Evolutionary conservation across 2,888 invertebrate species (phyloP), one percentile per base, ranked within the genome.

Genomic region (Xestia ashworthii): DNA sequence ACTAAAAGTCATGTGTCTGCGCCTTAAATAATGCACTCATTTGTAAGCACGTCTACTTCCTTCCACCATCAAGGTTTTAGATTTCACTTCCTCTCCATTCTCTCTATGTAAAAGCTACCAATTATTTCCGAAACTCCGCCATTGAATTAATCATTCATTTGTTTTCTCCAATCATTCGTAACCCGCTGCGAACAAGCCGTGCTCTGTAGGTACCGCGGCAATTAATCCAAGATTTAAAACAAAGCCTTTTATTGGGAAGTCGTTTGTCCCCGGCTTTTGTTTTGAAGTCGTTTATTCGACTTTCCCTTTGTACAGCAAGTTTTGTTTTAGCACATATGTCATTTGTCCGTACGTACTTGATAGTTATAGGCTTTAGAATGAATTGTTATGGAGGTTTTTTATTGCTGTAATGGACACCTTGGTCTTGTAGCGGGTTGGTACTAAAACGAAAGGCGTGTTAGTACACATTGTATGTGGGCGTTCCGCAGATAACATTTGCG

Each of bases 131-230:
- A 79, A 85, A 71, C 79, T 58, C 65, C 53, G 72, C 71, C 70
- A 74, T 82, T 67, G 71, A 76, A 85, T 71, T 64, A 84, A 82
- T 85, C 75, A 83, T 85, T 80, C 75, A 80, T 85, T 85, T 80
- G 68, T 85, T 84, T 83, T 85, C 80, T 74, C 58, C 53, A 62
- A 80, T 76, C 60, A 64, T 48, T 71, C n/a, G 60, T 16, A 22
- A 1, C 80, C 84, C 77, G 81, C 84, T 81, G 86, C 73, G 86
- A 82, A 60, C 73, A 71, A 50, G 50, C 66, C 66, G 64, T 11
- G 46, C 46, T 62, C 22, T 74, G 66, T n/a, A n/a, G n/a, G n/a
- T 65, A 12, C 76, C 70, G 9, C 50, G 0, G 62, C 83, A 85
- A 85, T 85, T 85, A 82, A 85, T 82, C 85, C 66, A 66, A 79